Base-by-base conservation (phyloP, 2,797 vertebrate genomes). In the Manis crassicaudata region DNA sequence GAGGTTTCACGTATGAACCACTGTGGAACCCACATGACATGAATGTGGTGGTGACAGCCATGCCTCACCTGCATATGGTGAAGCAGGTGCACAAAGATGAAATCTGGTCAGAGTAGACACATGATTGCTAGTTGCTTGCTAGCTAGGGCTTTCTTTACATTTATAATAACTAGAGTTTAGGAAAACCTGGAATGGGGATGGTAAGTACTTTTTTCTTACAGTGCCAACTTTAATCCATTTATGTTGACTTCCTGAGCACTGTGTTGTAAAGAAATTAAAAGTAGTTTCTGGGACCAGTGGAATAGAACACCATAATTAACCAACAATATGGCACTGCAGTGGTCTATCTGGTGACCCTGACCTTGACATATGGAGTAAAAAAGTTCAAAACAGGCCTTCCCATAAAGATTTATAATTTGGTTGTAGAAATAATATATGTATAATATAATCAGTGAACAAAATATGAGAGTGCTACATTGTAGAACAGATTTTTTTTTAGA, bases 391-490 rank as follows among this genome's bases (percentile, higher is more conserved):
- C 13, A 92, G 63, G 35, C 20, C 40, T 93, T 37, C 85, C n/a
- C n/a, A 68, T 16, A 58, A 67, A 83, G 23, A 80, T 86, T 83
- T 92, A 88, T 1, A 85, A 10, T 81, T 35, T 40, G 32, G 43
- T 72, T 86, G 11, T 20, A 86, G 60, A 97, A 79, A 94, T 94
- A 87, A 81, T 86, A 43, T 32, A 95, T 70, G 80, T 21, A 84
- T 70, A 50, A 32, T 79, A 80, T 75, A 93, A 92, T 90, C 79
- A 83, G 37, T 82, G 56, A 80, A 82, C n/a, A 88, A 92, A 95
- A 89, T 86, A 84, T 76, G 90, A 88, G 23, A 95, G 73, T 67
- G 52, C 54, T 88, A 95, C 56, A 62, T 58, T 96, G 3, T 89
- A 77, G 37, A 40, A 40, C 37, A 40, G 37, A 40, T 35, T 35